Base-by-base conservation (phyloP, 2,888 invertebrate species). In the Entomobrya multifasciata region DNA sequence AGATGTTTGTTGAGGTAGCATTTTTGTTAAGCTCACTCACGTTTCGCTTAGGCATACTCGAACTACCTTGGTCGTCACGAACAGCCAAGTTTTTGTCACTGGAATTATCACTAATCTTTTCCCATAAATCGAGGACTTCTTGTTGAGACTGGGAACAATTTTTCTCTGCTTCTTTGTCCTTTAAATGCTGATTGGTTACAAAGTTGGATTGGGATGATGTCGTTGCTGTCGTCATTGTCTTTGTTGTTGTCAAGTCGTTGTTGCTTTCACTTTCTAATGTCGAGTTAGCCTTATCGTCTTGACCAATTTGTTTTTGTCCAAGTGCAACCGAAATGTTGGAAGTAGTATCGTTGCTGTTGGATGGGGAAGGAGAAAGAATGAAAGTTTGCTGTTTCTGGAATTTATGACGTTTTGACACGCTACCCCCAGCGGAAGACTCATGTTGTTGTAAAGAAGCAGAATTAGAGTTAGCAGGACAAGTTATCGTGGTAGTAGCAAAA, bases 241-340 rank as follows among this genome's bases (percentile, higher is more conserved):
- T 22, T 10, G 44, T 49, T n/a, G 10, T 49, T 44, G 77, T 84
- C 77, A 67, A 57, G 22, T 77, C 65, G 44, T 77, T 20, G 57
- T 22, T 41, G 27, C 72, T 49, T 17, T 44, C 67, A 11, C 22
- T 4, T 36, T 36, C 36, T 36, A 36, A 49, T n/a, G 10, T 15
- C 15, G 65, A 8, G 15, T 8, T 22, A 44, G 20, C 72, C 49
- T 49, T 36, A 44, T 44, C 52, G 52, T 17, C 67, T 47, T 49
- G 49, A 62, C 72, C 86, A 60, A 30, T 80, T 80, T 80, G 79
- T 80, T 80, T 86, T 79, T 80, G 86, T 86, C 84, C 84, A 78
- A n/a, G 52, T 74, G 70, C 70, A 85, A 15, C 74, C 74, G 49
- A 72, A 44, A 44, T 27, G 79, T 79, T 79, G 74, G 57, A 60